Percentiles rank a stretch among this genome's conserved stretches.
Evolutionary conservation across 2,113 vertebrate genomes (phyloP).

Genomic region (Cyphomyrus discorhynchus): DNA sequence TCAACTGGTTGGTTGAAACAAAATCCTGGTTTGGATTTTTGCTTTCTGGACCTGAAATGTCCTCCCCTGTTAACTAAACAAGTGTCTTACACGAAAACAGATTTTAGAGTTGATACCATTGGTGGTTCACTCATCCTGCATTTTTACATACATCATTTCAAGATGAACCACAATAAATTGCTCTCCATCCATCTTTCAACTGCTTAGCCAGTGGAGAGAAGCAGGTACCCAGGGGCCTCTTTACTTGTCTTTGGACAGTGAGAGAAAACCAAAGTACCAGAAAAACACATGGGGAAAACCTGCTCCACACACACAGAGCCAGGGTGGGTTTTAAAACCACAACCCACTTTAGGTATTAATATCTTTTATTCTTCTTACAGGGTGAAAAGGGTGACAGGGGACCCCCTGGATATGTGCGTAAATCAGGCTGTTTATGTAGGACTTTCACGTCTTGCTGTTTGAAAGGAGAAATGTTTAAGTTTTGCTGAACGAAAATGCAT

Average conservation of each 20-base stretch:
- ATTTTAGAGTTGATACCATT: neutral
- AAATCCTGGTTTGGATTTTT: too few relatives aligned
- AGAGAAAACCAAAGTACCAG: neutral
- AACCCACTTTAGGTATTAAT: neutral
- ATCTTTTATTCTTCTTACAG: constrained; percentile 46
- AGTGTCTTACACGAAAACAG: neutral
- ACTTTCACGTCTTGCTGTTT: neutral
- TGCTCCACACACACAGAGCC: neutral
- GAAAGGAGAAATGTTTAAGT: neutral
- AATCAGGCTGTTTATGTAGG: neutral
- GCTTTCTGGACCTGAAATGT: too few relatives aligned
- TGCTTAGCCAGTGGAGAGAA: neutral
- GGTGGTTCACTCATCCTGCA: neutral
- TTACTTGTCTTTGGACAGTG: neutral
- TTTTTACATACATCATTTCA: neutral
- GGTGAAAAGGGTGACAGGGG: constrained; percentile 76
- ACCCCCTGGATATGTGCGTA: constrained; percentile 78
- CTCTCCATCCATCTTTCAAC: neutral
- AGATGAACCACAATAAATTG: neutral
- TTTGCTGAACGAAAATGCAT: neutral
- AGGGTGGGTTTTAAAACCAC: neutral
- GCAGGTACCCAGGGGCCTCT: neutral
- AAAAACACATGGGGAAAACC: neutral
- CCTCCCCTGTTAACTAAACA: neutral
- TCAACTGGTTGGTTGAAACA: too few relatives aligned